Base-by-base conservation (phyloP, 2,797 vertebrate species). In the Acipenser ruthenus region DNA sequence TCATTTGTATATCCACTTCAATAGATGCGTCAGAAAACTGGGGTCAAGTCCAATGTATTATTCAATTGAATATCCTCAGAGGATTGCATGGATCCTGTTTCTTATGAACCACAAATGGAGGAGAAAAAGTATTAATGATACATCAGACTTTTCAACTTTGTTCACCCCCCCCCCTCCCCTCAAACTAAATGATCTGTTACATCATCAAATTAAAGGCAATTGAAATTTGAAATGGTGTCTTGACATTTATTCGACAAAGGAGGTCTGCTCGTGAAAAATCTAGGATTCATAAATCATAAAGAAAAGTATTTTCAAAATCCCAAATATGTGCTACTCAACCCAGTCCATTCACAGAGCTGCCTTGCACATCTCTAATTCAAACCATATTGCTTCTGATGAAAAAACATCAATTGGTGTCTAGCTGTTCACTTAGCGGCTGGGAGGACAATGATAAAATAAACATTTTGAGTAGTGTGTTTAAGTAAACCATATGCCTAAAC, bases 311-410 rank as follows among this genome's bases (percentile, higher is more conserved):
- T 68, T 68, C 68, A 63, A 72, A 73, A 68, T 71, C 68, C 65
- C 66, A 69, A 69, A 76, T 72, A 69, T 68, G 67, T 74, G 63
- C 68, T 65, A 70, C 65, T 49, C 71, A 73, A 76, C 70, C 68
- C 58, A 73, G 74, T 66, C 12, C 58, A 61, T 65, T 65, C 63
- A 63, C 55, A 7, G 71, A 52, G 66, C 56, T 37, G 53, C 70
- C 70, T 74, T 77, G 37, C 50, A 10, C 7, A 71, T 74, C 72
- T 58, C 64, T 71, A 78, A 80, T 83, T 78, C 74, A 67, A 67
- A 74, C 77, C 81, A 78, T 75, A 78, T 81, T 84, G 78, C 69
- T 69, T 74, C 83, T 66, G 79, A 80, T 64, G 23, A 23, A 62
- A 37, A 2, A 47, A 6, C 49, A 23, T 18, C 55, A 58, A 7